Base-by-base conservation (phyloP, 2,888 invertebrate species). In the Ophonus ardosiacus region DNA sequence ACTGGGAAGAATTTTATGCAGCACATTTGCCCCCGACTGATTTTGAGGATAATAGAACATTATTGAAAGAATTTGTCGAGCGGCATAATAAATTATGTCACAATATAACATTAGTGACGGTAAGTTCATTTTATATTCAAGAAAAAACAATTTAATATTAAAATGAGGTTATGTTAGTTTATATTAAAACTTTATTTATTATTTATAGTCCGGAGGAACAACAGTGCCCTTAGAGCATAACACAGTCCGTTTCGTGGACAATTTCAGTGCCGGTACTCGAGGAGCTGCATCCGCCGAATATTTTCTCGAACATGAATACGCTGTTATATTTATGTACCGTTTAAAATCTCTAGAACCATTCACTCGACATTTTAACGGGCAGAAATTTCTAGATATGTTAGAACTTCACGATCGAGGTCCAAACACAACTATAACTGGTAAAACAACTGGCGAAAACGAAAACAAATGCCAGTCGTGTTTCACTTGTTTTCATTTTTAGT, bases 171-270 rank as follows among this genome's bases (percentile, higher is more conserved):
- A 84, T 24, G 21, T 15, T 61, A 18, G 17, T 4, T 21, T 21
- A 76, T 76, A 71, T 15, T 17, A 17, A 57, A 7, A 59, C 84
- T 79, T 17, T 51, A n/a, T 85, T 17, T 31, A 56, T 74, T 24
- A 38, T 68, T 92, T 92, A 43, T 91, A 96, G 96, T 98, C 98
- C 86, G 99, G 99, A 57, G 99, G 99, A 82, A 99, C 99, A 4
- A 98, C 97, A 56, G 97, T 99, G 5, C 99, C 99, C 0, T 91
- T 99, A 84, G 99, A 99, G 90, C 97, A 98, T 90, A 97, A 98
- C 90, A 98, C 99, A 0, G 99, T 99, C 0, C 94, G 99, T 79
- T 99, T 97, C 92, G 98, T 99, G 83, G 99, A 99, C 91, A 99
- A 99, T 93, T 99, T 99, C 92, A 99, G 99, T 91, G 97, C 98